These are phyloP conservation scores for Tachysurus fulvidraco DNA, from an alignment of 2,113 vertebrate species.

Conservation along the genomic window DNA sequence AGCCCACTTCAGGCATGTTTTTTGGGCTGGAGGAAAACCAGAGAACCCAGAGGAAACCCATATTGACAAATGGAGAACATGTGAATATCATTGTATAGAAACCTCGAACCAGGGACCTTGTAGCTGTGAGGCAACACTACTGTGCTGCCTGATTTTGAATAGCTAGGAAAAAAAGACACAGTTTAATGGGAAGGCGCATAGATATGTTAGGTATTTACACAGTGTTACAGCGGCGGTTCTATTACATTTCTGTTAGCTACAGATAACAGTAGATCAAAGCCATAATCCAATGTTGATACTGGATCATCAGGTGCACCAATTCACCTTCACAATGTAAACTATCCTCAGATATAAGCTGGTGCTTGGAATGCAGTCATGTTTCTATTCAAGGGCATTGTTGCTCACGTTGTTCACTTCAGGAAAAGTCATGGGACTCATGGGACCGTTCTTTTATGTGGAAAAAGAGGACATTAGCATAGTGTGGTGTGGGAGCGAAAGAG, in stretches of 20 bases:
- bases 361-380: slow-evolving; percentile 59
- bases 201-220: background rate
- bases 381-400: slow-evolving; percentile 62
- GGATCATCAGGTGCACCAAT: slow-evolving; percentile 26
- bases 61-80: background rate
- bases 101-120: background rate
- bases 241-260: slow-evolving; percentile 34
- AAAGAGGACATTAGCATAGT: slow-evolving; percentile 41
- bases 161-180: background rate
- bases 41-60: background rate
- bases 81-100: too few relatives aligned
- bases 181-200: background rate
- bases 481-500: slow-evolving; percentile 31
- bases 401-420: slow-evolving; percentile 51
- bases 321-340: slow-evolving; percentile 47
- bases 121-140: background rate
- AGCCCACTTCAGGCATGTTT: background rate
- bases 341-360: slow-evolving; percentile 10
- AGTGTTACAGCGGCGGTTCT: slow-evolving; percentile 27
- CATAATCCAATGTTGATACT: slow-evolving; percentile 44
- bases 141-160: background rate
- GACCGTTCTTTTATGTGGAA: slow-evolving; percentile 48
- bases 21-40: background rate
- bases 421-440: slow-evolving; percentile 34
- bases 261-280: slow-evolving; percentile 31